Base-by-base conservation (phyloP, 1,140 invertebrate species). In the Portunus trituberculatus region DNA sequence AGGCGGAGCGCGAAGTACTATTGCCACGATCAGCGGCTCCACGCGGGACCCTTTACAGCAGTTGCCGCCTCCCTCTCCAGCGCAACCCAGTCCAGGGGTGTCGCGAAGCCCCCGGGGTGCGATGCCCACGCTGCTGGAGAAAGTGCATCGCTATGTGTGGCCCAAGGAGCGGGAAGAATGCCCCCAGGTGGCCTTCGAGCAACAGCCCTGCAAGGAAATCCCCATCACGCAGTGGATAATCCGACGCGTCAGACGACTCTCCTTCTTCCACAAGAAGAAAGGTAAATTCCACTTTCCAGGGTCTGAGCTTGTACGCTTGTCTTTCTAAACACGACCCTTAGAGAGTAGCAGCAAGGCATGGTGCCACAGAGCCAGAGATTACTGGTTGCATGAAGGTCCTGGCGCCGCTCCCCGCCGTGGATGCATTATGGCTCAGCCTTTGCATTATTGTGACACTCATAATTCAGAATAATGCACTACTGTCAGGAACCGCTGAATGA, bases 201-300 rank as follows among this genome's bases (percentile, higher is more conserved):
- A 82, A n/a, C 48, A 52, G 67, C 95, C 95, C 0, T 95, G 95
- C 29, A 93, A 89, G 86, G 95, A 95, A 87, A 95, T 95, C 59
- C 91, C 95, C 28, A 89, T 95, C 59, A 95, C 95, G 0, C 92
- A 95, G 88, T 95, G 95, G 95, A 93, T 95, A 83, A 82, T 95
- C 12, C 52, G 91, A 29, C 45, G 95, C 25, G 91, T 95, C 92
- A 88, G 95, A 31, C 32, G 95, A 48, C 95, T 95, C 39, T 83
- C 95, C 28, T 88, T 95, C 95, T 95, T 95, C 86, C 86, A 93
- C 86, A 95, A 95, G 86, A 95, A 95, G 87, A 93, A 93, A 95
- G 95, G 95, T 95, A 95, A 91, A 76, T 76, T 0, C 28, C 45
- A 45, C 32, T 45, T 28, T 46, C 16, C 16, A 29, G 6, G 25